phyloP scores from a whole-genome alignment of 2,888 invertebrate species.

The Archips xylosteana region DNA sequence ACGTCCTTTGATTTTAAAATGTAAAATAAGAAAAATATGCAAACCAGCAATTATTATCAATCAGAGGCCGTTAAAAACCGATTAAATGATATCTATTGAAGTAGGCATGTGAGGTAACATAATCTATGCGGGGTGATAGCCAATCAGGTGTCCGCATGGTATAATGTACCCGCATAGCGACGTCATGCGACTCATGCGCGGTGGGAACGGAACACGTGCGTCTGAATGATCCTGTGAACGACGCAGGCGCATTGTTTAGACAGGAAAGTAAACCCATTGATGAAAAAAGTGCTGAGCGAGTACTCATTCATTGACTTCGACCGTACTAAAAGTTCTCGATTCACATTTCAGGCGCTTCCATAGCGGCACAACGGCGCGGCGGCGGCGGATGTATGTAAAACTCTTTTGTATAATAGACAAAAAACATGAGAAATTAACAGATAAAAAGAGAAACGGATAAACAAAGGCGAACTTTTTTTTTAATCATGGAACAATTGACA shows the following conservation, averaged over 20 bases:
- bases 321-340: background rate
- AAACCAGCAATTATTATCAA: conserved; percentile 27
- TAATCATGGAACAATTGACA: no score
- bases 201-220: conserved; percentile 67
- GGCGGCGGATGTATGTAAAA: no score
- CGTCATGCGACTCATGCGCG: conserved; percentile 45
- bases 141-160: conserved; percentile 41
- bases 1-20: background rate
- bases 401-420: no score
- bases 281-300: background rate
- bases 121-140: conserved; percentile 41
- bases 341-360: no score
- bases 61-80: conserved; percentile 23
- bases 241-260: conserved; percentile 35
- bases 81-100: conserved; percentile 28
- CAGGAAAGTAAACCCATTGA: conserved; percentile 10
- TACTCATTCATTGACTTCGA: background rate
- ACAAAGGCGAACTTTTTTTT: no score
- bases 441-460: no score
- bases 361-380: no score
- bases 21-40: conserved; percentile 23
- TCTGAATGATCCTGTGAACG: conserved; percentile 46
- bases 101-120: conserved; percentile 31
- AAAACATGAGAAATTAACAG: no score
- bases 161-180: conserved; percentile 75